phyloP scores from a whole-genome alignment of 2,888 invertebrate genomes.

The Rotaria macrura region DNA sequence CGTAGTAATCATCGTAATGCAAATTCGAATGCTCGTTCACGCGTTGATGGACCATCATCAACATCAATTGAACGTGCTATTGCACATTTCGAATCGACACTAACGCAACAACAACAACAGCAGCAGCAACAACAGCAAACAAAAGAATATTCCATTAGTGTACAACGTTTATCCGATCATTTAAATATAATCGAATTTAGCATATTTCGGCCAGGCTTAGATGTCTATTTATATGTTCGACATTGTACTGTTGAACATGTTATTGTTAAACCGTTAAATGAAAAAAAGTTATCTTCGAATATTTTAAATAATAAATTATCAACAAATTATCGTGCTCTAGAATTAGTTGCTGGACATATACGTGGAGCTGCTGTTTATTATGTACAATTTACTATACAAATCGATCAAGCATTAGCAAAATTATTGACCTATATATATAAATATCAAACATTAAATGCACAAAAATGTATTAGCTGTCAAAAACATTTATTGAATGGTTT shows the following conservation, averaged over 20 bases:
- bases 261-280: conserved; percentile 10
- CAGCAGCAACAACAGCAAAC: not conserved
- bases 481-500: conserved; percentile 31
- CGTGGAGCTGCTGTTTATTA: not conserved
- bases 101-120: not conserved
- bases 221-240: conserved; percentile 11
- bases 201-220: not conserved
- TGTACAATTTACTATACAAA: not conserved
- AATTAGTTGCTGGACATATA: conserved; percentile 6
- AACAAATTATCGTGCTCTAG: not conserved
- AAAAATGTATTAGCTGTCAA: conserved; percentile 29
- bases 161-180: conserved; percentile 14
- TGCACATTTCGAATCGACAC: not conserved
- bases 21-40: not conserved
- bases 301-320: not conserved
- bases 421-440: not conserved
- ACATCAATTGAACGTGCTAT: not conserved
- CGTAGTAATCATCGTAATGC: not conserved
- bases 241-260: conserved; percentile 13
- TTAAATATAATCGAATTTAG: not conserved
- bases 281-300: not conserved
- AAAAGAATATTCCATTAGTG: not conserved
- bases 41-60: not conserved
- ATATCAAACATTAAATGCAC: not conserved
- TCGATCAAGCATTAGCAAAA: not conserved